Evolutionary conservation across 2,888 invertebrate species (phyloP), one percentile per base, ranked within the genome.

Genomic region (Muschampia plurimacula): DNA sequence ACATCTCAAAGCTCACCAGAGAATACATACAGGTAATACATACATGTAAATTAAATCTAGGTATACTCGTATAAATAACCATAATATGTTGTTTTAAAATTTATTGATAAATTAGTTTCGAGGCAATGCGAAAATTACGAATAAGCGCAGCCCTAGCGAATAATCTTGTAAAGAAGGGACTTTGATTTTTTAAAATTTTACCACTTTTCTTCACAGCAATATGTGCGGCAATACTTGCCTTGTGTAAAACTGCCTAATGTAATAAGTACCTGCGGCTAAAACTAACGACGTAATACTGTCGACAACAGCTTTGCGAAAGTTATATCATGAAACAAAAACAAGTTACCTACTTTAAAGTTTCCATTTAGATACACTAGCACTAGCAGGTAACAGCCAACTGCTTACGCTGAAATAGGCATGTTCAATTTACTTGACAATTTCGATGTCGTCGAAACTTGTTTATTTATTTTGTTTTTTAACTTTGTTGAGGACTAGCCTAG

Each of bases 1-100:
- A 83, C 99, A 99, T 93, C 96, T 99, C 80, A 99, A 99, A 95
- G 99, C 99, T 78, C 99, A 99, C 94, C 99, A 99, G 93, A 96
- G 99, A 92, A 99, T 99, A 94, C 99, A 99, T 88, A 99, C 99
- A 95, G 99, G 99, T 98, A 95, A 96, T 94, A 86, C 74, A 41
- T 63, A 15, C 52, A 55, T 1, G 44, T 46, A 5, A 8, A 44
- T 44, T 44, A 44, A 12, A 10, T 44, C 44, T 44, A 44, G 1
- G 2, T 10, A 10, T 44, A 9, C 2, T 6, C 39, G 8, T 39
- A 28, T 28, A 28, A 39, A 39, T 39, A 39, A 39, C 2, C 39
- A 39, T 8, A 8, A 3, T 39, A 39, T 10, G 44, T 9, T 44
- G 44, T 44, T 44, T 44, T 12, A 44, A 44, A 44, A 12, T 44